Evolutionary conservation across 2,113 vertebrate species (phyloP).

Genomic region (Colaptes auratus): DNA sequence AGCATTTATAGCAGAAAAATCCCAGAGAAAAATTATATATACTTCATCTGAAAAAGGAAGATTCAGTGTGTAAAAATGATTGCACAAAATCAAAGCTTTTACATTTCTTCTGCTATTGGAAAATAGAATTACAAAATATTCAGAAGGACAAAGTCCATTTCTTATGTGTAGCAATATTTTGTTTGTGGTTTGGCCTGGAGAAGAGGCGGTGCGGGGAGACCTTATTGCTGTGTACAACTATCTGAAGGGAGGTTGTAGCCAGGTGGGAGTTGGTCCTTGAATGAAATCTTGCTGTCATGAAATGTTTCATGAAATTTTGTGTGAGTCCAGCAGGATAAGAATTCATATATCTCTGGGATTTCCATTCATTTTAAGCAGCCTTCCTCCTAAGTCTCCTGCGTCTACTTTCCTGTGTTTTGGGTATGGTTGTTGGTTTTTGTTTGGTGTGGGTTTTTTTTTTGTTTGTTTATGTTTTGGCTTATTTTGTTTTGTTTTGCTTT

Average conservation of each 20-base stretch:
- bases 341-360: neutral
- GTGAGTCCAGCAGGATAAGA: neutral
- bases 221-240: no score
- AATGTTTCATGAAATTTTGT: neutral
- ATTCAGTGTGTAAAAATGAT: neutral
- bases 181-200: neutral
- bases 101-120: neutral
- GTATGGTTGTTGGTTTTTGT: no score
- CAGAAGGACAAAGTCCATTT: neutral
- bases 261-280: neutral
- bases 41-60: neutral
- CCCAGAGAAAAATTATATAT: neutral
- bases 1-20: neutral
- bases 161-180: neutral
- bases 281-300: neutral
- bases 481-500: neutral
- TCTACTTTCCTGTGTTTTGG: neutral
- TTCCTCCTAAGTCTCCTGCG: neutral
- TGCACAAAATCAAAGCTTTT: neutral
- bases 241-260: no score
- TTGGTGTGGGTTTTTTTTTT: neutral
- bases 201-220: no score
- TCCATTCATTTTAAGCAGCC: neutral
- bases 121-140: neutral
- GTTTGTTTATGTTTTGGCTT: neutral